Percentiles rank a stretch among this genome's conserved stretches.
phyloP scores from a whole-genome alignment of 1,140 invertebrate species.

The Penaeus japonicus region DNA sequence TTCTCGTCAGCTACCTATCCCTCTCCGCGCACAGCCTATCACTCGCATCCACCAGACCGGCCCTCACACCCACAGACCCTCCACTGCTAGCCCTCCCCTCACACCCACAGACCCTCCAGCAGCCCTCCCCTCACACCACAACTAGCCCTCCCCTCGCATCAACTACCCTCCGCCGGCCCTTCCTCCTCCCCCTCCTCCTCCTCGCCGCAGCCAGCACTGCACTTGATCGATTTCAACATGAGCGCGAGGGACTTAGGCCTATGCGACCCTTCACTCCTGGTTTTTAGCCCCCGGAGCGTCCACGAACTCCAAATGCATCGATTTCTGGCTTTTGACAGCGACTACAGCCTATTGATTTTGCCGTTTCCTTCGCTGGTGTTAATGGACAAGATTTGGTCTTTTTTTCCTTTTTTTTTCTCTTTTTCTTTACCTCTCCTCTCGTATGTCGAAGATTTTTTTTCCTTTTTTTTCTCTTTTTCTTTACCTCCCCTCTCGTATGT shows the following conservation, averaged over 20 bases:
- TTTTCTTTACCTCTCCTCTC: too few relatives aligned
- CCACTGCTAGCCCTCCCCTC: neutral
- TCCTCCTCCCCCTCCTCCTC: slow-evolving; percentile 7
- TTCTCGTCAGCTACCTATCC: neutral
- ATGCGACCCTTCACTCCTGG: neutral
- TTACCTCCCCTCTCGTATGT: too few relatives aligned
- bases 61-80: neutral
- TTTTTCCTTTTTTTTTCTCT: too few relatives aligned
- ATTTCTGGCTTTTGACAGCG: neutral
- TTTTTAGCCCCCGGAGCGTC: neutral
- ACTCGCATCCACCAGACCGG: too few relatives aligned
- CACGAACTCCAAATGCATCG: slow-evolving; percentile 7
- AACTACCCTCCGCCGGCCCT: neutral
- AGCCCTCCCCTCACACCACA: neutral
- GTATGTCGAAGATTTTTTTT: neutral
- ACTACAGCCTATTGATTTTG: too few relatives aligned
- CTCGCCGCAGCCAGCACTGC: slow-evolving; percentile 14
- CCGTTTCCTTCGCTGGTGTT: too few relatives aligned
- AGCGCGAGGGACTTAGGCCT: slow-evolving; percentile 22
- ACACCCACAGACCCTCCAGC: neutral
- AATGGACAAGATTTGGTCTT: neutral
- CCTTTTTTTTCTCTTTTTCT: too few relatives aligned
- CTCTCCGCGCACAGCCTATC: too few relatives aligned
- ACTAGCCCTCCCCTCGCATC: neutral
- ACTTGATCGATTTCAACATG: slow-evolving; percentile 52